A percentile compares a stretch with the other conserved stretches of the same genome.
Conservation (phyloP, 2,113 vertebrate genomes). For the Oreochromis niloticus region DNA sequence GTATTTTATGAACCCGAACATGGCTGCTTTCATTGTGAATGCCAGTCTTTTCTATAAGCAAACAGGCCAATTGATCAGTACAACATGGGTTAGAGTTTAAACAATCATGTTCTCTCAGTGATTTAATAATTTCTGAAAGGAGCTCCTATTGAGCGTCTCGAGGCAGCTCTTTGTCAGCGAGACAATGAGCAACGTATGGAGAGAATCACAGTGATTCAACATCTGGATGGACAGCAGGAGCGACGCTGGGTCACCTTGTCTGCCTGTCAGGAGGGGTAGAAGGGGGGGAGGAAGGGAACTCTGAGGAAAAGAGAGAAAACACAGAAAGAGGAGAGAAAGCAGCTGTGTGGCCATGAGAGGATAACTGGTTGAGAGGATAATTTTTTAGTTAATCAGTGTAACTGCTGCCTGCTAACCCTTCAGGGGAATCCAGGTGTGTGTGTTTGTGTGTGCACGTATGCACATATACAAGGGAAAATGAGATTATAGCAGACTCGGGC, state of each 20-base stretch:
- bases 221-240: constrained; percentile 37
- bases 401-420: constrained; percentile 8
- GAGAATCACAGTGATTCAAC: constrained; percentile 14
- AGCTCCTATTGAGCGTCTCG: not conserved
- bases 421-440: constrained; percentile 8
- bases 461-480: not conserved
- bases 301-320: not conserved
- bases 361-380: not conserved
- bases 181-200: not conserved
- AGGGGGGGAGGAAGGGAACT: not conserved
- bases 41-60: not conserved
- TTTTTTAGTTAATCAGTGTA: not conserved
- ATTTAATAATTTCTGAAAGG: constrained; percentile 27
- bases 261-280: not conserved
- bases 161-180: not conserved
- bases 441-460: not conserved
- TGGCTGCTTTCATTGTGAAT: too few species aligned
- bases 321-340: not conserved
- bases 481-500: not conserved
- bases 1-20: not conserved
- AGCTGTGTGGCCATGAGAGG: not conserved
- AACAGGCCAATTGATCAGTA: not conserved
- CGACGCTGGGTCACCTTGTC: constrained; percentile 48
- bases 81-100: not conserved
- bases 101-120: not conserved